phyloP scores from a whole-genome alignment of 2,797 vertebrate species.

The Chrosomus eos region DNA sequence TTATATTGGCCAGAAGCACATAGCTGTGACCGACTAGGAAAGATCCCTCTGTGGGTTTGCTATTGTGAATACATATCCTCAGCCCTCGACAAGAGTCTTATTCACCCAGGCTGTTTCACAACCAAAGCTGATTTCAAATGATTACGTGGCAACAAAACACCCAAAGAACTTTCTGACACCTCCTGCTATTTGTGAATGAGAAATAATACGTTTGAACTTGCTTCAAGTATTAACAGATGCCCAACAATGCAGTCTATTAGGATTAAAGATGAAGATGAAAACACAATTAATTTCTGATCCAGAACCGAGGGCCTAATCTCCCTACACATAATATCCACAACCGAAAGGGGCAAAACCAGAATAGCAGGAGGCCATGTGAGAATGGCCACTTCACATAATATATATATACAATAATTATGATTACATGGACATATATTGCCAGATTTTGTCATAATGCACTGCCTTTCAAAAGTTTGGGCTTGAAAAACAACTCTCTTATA shows the following conservation, averaged over 20 bases:
- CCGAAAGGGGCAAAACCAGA: neutral
- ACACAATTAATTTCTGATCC: neutral
- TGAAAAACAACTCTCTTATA: neutral
- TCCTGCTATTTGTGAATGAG: slow-evolving; percentile 13
- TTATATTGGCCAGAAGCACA: slow-evolving; percentile 65
- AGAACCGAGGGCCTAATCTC: neutral
- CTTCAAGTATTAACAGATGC: slow-evolving; percentile 29
- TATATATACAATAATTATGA: neutral
- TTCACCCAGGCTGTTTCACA: slow-evolving; percentile 64
- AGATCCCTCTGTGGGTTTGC: slow-evolving; percentile 68
- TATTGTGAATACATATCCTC: slow-evolving; percentile 67
- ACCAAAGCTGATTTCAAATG: slow-evolving; percentile 63
- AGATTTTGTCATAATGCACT: neutral
- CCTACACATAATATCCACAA: neutral
- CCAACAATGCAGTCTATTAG: slow-evolving; percentile 17
- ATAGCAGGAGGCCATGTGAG: neutral
- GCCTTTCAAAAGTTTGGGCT: neutral
- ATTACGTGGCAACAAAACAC: slow-evolving; percentile 60
- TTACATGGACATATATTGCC: neutral
- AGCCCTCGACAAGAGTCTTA: slow-evolving; percentile 60
- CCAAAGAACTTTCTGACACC: slow-evolving; percentile 16
- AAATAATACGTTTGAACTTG: neutral
- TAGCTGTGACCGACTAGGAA: slow-evolving; percentile 54
- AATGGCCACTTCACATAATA: slow-evolving; percentile 7
- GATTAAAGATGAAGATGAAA: slow-evolving; percentile 20